Evolutionary conservation across 2,797 vertebrate genomes (phyloP), one percentile per base, ranked within the genome.

Genomic region (Anolis apletophallus): DNA sequence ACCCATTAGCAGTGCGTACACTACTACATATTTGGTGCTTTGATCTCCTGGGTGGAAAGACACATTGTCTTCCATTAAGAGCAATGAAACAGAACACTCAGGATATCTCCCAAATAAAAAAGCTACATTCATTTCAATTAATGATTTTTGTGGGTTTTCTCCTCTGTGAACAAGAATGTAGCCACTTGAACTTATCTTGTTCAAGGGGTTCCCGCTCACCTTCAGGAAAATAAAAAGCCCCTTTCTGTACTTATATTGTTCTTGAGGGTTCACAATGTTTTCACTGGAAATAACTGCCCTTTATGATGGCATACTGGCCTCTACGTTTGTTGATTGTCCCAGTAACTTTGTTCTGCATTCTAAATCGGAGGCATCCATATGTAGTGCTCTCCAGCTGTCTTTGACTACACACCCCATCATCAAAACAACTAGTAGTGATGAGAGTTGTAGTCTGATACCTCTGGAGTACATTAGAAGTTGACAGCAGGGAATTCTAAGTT

Each of bases 1-100:
- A 12, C 7, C 0, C 1, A 0, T 7, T 59, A 73, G 72, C 1
- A 10, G 1, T 19, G 0, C 0, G 55, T 5, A 23, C 0, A 10
- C 17, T 59, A 29, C 29, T 0, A 82, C 32, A n/a, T 34, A 36
- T 0, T 68, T 75, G 61, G 81, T 87, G 29, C 57, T 74, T 68
- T 68, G 1, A 68, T 69, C n/a, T 2, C 69, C 36, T 55, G 72
- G 80, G 67, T 8, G 23, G 52, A 80, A 36, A 9, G 29, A 61
- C 57, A 74, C 67, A 40, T 57, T 10, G 17, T 83, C 64, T 88
- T 85, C 84, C 81, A 67, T 1, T 0, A 82, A 34, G 23, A 50
- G 74, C 75, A 76, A 71, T 34, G 1, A 76, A 19, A 78, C 34
- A 6, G 0, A 72, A 76, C n/a, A 3, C 67, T 32, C 19, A 74